These are phyloP conservation scores for Drosophila ochracea DNA, from an alignment of 2,888 invertebrate genomes.

Conservation along the genomic window DNA sequence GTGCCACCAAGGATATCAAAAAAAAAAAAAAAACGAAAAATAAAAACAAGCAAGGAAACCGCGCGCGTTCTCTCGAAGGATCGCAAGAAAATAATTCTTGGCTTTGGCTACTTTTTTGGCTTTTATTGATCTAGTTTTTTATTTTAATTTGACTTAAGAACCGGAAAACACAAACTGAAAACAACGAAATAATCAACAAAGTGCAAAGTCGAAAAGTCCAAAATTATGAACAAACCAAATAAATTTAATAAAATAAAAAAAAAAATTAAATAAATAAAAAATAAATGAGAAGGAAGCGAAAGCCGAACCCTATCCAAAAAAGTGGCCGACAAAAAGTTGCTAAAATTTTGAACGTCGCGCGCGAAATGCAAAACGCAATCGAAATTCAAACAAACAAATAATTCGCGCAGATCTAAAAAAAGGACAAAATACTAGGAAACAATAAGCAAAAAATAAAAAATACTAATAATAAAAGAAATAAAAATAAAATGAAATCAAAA, in stretches of 20 bases:
- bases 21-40: neutral
- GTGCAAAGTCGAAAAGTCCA: conserved; percentile 12
- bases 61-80: conserved; percentile 36
- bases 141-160: neutral
- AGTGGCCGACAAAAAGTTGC: conserved; percentile 14
- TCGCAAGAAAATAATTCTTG: conserved; percentile 27
- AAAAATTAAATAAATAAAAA: neutral
- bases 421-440: conserved; percentile 2
- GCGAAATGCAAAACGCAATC: conserved; percentile 32
- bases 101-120: conserved; percentile 2
- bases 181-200: conserved; percentile 2
- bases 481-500: neutral
- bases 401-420: conserved; percentile 17
- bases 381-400: neutral
- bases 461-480: neutral
- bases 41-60: neutral
- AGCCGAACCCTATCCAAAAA: neutral
- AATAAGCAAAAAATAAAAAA: neutral
- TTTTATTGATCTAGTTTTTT: conserved; percentile 1
- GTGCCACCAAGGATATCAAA: conserved; percentile 37
- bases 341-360: conserved; percentile 24
- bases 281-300: neutral
- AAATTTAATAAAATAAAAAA: conserved; percentile 1
- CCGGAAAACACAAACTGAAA: conserved; percentile 10
- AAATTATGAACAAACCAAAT: conserved; percentile 20